phyloP scores from a whole-genome alignment of 1,140 invertebrate genomes.

The Acromyrmex charruanus region DNA sequence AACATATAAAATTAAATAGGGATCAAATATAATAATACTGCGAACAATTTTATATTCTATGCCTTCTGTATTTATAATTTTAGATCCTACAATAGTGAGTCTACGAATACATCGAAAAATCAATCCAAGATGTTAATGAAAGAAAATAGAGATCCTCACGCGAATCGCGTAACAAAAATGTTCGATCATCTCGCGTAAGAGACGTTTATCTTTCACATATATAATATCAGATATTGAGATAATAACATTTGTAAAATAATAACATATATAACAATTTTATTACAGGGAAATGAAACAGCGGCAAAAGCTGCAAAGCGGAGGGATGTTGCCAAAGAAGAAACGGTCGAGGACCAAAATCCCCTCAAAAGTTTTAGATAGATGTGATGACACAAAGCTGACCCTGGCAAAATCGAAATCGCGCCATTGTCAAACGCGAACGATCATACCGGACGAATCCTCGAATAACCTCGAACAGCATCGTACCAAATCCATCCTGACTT shows the following conservation, averaged over 20 bases:
- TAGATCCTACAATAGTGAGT: neutral
- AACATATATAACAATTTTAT: slow-evolving; percentile 4
- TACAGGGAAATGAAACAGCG: slow-evolving; percentile 11
- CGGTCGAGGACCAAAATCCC: neutral
- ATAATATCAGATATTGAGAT: neutral
- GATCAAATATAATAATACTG: neutral
- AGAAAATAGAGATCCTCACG: slow-evolving; percentile 33
- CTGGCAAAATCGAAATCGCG: neutral
- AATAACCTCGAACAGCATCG: neutral
- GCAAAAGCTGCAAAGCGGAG: neutral
- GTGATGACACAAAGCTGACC: neutral
- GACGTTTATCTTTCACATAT: slow-evolving; percentile 4
- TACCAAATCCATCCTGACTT: neutral
- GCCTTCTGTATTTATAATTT: neutral
- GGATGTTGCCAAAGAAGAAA: neutral
- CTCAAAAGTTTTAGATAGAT: neutral
- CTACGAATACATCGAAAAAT: neutral
- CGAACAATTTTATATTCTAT: neutral
- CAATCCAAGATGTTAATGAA: slow-evolving; percentile 10
- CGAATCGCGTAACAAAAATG: neutral
- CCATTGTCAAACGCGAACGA: neutral
- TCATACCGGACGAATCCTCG: neutral
- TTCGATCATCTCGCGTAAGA: slow-evolving; percentile 12
- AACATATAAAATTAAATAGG: neutral
- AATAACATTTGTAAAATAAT: neutral